Evolutionary conservation across 2,888 invertebrate species (phyloP), one percentile per base, ranked within the genome.

Genomic region (Drosophila hamatofila): DNA sequence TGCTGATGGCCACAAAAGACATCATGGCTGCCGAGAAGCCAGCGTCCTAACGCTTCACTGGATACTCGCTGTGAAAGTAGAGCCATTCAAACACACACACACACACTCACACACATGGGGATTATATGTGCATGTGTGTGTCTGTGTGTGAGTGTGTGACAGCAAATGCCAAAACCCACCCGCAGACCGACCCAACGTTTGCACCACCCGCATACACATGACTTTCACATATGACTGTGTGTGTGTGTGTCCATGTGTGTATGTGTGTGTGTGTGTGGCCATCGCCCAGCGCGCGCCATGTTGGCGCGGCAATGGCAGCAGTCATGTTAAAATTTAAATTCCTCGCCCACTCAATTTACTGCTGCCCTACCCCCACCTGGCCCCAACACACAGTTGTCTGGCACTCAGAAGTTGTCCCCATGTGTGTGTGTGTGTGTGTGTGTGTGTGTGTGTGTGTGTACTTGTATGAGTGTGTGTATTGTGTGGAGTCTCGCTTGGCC

Each of bases 251-350:
- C 60, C 61, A 42, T 46, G 21, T 52, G 35, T 35, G 27, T 54
- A 52, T 46, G 60, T 60, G 42, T 61, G 49, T 18, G 64, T 70
- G 56, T 77, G 56, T 63, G 78, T 81, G 77, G 81, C 77, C 77
- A 78, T 78, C 81, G 77, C 77, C 81, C 77, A 78, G 81, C 41
- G 52, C 65, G 81, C 77, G 77, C 77, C 77, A 78, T 78, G 77
- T 78, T 78, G 77, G 63, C 77, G 77, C 81, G 81, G 78, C 83
- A 77, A 77, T 84, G 90, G 83, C 86, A 76, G 89, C 89, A 90
- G 89, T 89, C 88, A 87, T 87, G 90, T 89, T 90, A 91, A 91
- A 90, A 89, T 91, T 91, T 89, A 86, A 92, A 92, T 91, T 92
- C 87, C 87, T 91, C 91, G 90, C 91, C 92, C 92, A 92, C 91